phyloP scores from a whole-genome alignment of 2,113 vertebrate genomes.

The Ia io region DNA sequence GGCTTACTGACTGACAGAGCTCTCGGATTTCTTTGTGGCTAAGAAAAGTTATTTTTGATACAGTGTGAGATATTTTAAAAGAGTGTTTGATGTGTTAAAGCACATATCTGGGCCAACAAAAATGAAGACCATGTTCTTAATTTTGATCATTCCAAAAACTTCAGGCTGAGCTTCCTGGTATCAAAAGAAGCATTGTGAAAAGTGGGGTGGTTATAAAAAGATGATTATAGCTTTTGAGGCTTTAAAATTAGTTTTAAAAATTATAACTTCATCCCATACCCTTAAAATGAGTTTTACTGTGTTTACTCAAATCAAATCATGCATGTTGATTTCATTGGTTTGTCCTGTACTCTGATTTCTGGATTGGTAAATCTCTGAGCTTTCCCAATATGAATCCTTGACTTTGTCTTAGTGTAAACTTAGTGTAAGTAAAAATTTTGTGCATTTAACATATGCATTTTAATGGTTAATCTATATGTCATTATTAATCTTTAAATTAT shows the following conservation, averaged over 20 bases:
- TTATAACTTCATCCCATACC: not conserved
- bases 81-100: conserved; percentile 76
- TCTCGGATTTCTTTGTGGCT: conserved; percentile 74
- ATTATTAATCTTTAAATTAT: not conserved
- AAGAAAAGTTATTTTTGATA: conserved; percentile 78
- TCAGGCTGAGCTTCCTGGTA: conserved; percentile 46
- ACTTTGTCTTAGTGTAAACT: not conserved
- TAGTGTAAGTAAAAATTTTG: not conserved
- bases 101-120: conserved; percentile 68
- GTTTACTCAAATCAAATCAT: not conserved
- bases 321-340: not conserved
- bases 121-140: conserved; percentile 71
- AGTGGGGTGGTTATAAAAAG: not conserved
- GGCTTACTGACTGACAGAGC: conserved; percentile 71
- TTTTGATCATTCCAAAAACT: conserved; percentile 64
- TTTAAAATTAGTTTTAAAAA: conserved; percentile 16
- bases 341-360: not conserved
- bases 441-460: not conserved
- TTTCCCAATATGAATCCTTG: not conserved
- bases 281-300: not conserved
- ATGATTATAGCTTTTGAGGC: not conserved
- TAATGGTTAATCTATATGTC: not conserved
- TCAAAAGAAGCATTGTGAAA: conserved; percentile 59
- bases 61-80: conserved; percentile 79
- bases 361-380: not conserved